These are phyloP conservation scores for Ormia ochracea DNA, from an alignment of 2,888 invertebrate genomes.

Conservation along the genomic window DNA sequence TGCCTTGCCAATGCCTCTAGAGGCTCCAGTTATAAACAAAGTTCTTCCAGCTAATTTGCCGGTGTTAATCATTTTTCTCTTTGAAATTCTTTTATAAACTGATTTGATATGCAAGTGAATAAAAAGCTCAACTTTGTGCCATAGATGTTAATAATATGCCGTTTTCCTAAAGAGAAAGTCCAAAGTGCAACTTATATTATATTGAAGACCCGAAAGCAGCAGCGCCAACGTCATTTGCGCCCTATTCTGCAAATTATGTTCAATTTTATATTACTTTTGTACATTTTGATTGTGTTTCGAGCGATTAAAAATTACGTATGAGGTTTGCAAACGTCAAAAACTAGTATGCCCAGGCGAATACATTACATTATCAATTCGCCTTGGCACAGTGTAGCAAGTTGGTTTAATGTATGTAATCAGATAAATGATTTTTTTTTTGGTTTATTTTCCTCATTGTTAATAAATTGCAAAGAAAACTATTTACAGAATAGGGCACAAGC, in stretches of 20 bases:
- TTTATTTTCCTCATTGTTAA: too few relatives aligned
- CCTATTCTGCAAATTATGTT: neutral
- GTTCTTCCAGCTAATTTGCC: slow-evolving; percentile 88
- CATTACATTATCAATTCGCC: too few relatives aligned
- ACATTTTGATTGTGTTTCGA: too few relatives aligned
- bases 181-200: slow-evolving; percentile 67
- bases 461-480: too few relatives aligned
- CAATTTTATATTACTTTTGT: too few relatives aligned
- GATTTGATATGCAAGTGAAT: neutral
- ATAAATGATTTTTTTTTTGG: too few relatives aligned
- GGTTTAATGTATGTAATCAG: too few relatives aligned
- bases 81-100: neutral
- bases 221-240: neutral
- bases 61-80: slow-evolving; percentile 69
- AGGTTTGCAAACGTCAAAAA: too few relatives aligned
- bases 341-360: too few relatives aligned
- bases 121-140: neutral
- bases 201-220: neutral
- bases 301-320: too few relatives aligned
- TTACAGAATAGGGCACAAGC: too few relatives aligned
- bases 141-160: neutral
- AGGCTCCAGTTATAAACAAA: slow-evolving; percentile 94
- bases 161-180: slow-evolving; percentile 67
- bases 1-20: slow-evolving; percentile 95
- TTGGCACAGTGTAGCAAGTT: too few relatives aligned